Evolutionary conservation across 2,888 invertebrate genomes (phyloP), one percentile per base, ranked within the genome.

Genomic region (Charanyca ferruginea): DNA sequence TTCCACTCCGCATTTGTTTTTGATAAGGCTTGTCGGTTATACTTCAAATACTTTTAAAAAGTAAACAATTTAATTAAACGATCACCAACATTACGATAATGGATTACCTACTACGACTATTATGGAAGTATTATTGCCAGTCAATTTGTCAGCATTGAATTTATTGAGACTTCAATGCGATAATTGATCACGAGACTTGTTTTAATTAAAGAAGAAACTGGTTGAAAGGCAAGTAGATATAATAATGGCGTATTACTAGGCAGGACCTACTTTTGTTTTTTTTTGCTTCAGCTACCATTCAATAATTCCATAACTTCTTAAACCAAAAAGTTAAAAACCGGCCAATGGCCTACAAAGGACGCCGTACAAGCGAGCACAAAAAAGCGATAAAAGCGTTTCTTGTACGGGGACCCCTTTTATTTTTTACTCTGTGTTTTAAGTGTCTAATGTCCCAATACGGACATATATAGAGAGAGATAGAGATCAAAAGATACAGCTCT

Each of bases 91-190:
- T 79, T 66, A 74, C 9, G 41, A 18, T 53, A 67, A 61, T 71
- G 62, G 20, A 71, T 25, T 57, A n/a, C n/a, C n/a, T n/a, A 41
- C 38, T 51, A 18, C 25, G 20, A 42, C 53, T 51, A 41, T 35
- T 66, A 73, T 70, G 52, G 61, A 44, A 48, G 61, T 59, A 22
- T 52, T 68, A 66, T 62, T 52, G 53, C 16, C 51, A 47, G 53
- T 13, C 54, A 70, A 79, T 79, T 79, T 80, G 80, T 80, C 80
- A 77, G 45, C 58, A 28, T 51, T 63, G 48, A 66, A 80, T 70
- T 80, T 66, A 77, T 73, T 66, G 59, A 55, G 48, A 66, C 67
- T 61, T 58, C 35, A 57, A 49, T 73, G 23, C 22, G 44, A 13
- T 70, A 60, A 68, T 69, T 60, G 53, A 66, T 67, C 48, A 67